Percentiles rank a stretch among this genome's conserved stretches.
Evolutionary conservation across 2,797 vertebrate genomes (phyloP).

Genomic region (Sardinella longiceps): DNA sequence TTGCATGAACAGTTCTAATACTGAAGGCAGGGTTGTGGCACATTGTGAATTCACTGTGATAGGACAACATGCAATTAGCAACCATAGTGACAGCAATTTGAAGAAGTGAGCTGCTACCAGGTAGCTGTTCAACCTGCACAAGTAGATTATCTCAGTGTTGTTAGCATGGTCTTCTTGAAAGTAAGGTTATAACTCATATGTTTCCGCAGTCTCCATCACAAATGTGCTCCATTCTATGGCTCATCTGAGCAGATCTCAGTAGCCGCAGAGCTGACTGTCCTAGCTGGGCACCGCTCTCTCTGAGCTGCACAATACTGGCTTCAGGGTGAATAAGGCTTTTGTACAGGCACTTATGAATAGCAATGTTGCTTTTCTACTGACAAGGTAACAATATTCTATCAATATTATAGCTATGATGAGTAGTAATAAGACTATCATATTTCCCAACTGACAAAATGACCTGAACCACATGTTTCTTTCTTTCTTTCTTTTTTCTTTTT

Average conservation of each 20-base stretch:
- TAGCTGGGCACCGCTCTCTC: background rate
- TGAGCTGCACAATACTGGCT: background rate
- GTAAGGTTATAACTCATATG: background rate
- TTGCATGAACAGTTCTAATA: background rate
- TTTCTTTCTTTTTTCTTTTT: no score
- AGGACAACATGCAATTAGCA: background rate
- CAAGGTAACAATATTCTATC: conserved; percentile 7
- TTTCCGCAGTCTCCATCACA: background rate
- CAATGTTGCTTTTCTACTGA: conserved; percentile 1
- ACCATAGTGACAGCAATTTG: background rate
- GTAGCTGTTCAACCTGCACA: background rate
- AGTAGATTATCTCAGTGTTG: background rate
- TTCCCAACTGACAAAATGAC: conserved; percentile 43
- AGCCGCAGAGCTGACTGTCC: background rate
- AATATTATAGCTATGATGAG: conserved; percentile 12
- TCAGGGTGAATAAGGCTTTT: conserved; percentile 26
- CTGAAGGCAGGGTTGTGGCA: background rate
- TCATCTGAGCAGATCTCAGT: background rate
- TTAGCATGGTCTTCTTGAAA: background rate
- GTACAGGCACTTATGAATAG: conserved; percentile 17
- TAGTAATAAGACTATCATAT: conserved; percentile 20
- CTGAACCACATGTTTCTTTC: conserved; percentile 30
- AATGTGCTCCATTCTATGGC: background rate
- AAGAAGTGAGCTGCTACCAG: background rate
- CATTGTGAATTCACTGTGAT: background rate